Conservation (phyloP, 1,140 invertebrate species). For the Caenorhabditis remanei region DNA sequence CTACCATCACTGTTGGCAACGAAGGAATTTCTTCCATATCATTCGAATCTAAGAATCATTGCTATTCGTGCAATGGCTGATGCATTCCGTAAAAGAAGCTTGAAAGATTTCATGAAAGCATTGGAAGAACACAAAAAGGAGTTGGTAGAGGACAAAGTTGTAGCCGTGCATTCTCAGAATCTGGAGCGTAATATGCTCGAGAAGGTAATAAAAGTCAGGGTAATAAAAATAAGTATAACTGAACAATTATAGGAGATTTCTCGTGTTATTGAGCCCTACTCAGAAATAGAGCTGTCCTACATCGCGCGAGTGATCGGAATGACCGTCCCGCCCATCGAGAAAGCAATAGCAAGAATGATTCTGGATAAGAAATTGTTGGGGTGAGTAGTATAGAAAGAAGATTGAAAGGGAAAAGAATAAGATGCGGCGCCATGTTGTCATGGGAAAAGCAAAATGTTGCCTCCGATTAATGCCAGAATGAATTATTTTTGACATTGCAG, state of each 20-base stretch:
- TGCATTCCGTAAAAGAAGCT: constrained; percentile 93
- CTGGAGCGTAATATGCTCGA: constrained; percentile 86
- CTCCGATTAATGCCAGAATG: neutral
- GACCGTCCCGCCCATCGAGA: constrained; percentile 83
- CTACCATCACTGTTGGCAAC: constrained; percentile 94
- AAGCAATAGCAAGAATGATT: constrained; percentile 99
- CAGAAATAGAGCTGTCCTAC: constrained; percentile 56
- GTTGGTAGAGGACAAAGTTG: constrained; percentile 88
- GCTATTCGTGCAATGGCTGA: constrained; percentile 96
- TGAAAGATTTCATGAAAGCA: constrained; percentile 90
- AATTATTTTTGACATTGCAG: neutral
- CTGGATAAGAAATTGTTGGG: constrained; percentile 88
- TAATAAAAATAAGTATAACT: constrained; percentile 82
- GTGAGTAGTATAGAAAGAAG: neutral
- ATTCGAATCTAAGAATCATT: constrained; percentile 90
- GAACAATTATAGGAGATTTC: constrained; percentile 68
- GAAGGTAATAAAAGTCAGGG: neutral
- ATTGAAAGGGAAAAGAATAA: neutral
- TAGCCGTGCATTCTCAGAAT: constrained; percentile 93
- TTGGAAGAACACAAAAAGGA: constrained; percentile 88
- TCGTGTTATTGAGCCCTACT: constrained; percentile 60
- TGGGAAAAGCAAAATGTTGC: too few species aligned
- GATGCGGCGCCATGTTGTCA: too few species aligned
- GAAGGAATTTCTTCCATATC: constrained; percentile 95
- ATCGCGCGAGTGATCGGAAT: constrained; percentile 46